Evolutionary conservation across 2,888 invertebrate species (phyloP).

Genomic region (Ophonus ardosiacus): DNA sequence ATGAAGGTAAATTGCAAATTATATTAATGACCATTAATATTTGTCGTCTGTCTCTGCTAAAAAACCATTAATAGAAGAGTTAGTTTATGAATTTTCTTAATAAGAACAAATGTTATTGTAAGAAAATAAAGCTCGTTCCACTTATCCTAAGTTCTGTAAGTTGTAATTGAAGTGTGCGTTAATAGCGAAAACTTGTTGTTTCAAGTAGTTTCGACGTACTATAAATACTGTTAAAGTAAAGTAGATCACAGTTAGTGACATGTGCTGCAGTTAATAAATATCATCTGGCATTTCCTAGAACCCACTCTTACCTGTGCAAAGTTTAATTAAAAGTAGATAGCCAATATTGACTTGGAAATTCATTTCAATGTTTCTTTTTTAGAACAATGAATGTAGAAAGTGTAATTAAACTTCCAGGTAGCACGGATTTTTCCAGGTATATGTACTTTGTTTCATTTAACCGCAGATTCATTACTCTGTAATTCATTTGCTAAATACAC

Average conservation of each 20-base stretch:
- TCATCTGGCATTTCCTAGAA: conserved; percentile 21
- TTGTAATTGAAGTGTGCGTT: neutral
- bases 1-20: too few species aligned
- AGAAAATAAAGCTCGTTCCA: neutral
- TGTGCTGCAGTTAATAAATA: conserved; percentile 20
- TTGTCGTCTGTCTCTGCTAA: too few species aligned
- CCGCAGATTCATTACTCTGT: too few species aligned
- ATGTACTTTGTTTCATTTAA: too few species aligned
- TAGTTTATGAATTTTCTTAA: neutral
- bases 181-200: conserved; percentile 8
- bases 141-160: neutral
- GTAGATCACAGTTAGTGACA: conserved; percentile 36
- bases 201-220: conserved; percentile 1
- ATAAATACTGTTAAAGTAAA: conserved; percentile 21
- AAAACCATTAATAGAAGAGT: neutral
- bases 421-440: too few species aligned
- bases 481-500: too few species aligned
- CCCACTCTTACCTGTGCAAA: neutral
- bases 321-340: conserved; percentile 3
- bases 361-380: neutral
- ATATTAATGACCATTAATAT: too few species aligned
- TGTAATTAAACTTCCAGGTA: neutral
- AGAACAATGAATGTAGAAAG: neutral
- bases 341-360: conserved; percentile 4
- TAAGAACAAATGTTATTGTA: neutral